Evolutionary conservation across 2,797 vertebrate species (phyloP), one percentile per base, ranked within the genome.

Genomic region (Lagorchestes hirsutus): DNA sequence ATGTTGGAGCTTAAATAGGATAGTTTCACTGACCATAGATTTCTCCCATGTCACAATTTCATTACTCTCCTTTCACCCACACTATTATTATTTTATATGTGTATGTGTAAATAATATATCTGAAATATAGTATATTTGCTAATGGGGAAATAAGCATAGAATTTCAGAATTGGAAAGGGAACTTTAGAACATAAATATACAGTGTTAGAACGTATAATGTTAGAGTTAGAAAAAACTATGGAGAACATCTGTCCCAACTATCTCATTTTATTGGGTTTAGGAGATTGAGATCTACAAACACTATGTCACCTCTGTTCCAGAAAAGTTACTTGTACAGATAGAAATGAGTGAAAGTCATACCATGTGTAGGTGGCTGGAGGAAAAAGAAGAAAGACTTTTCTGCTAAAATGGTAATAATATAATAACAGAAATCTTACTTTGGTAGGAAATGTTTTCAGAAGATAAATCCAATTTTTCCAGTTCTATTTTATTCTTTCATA

Each of bases 401-500:
- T 90, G 40, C 94, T 95, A 34, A 91, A 94, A 96, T 82, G 40
- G 50, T 59, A 93, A 62, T 94, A 54, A 57, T 96, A 92, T 56
- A 96, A 1, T 95, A 97, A 94, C 55, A 82, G 90, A 92, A 95
- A 96, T 96, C 58, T 62, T 92, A 0, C 95, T 93, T 93, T 46
- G 94, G 93, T 90, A 46, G 92, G 95, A 98, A 94, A 50, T 27
- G 90, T 34, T 95, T 98, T 97, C 97, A 96, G 96, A 96, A 95
- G 96, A 90, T 91, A 96, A 92, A 95, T 40, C 92, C 95, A 28
- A 5, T 92, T 95, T 95, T 56, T 95, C 92, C 93, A 93, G 93
- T 92, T 6, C 54, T 31, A 0, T 91, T 96, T 97, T 94, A 93
- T 96, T 95, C 54, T 94, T 94, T 90, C 91, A 1, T 74, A 8